These are phyloP conservation scores for Patella ulyssiponensis DNA, from an alignment of 2,888 invertebrate species.

Conservation along the genomic window DNA sequence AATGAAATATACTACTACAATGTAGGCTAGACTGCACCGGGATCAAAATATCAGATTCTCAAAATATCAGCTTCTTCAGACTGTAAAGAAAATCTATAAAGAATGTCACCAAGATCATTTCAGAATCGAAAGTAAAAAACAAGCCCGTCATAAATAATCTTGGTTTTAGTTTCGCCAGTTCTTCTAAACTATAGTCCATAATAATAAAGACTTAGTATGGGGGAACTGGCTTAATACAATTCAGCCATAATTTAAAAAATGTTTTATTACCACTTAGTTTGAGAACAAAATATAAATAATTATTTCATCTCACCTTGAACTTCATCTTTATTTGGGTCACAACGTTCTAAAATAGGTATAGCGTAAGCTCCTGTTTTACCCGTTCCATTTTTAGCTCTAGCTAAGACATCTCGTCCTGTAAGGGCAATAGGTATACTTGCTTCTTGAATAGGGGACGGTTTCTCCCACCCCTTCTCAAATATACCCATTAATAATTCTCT, in stretches of 20 bases:
- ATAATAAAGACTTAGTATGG: neutral
- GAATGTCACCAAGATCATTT: no score
- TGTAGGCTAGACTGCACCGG: no score
- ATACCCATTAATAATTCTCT: slow-evolving; percentile 99
- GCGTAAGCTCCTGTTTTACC: slow-evolving; percentile 99
- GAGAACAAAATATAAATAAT: no score
- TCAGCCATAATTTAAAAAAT: no score
- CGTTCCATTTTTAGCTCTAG: slow-evolving; percentile 99
- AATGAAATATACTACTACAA: no score
- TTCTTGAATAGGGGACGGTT: slow-evolving; percentile 98
- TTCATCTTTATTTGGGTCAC: slow-evolving; percentile 83
- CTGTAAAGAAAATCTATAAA: no score
- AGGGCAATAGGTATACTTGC: slow-evolving; percentile 96
- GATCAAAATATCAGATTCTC: no score
- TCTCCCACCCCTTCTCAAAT: slow-evolving; percentile 99
- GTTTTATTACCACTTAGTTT: no score
- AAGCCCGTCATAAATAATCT: no score
- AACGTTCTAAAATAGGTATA: slow-evolving; percentile 97
- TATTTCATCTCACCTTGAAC: slow-evolving; percentile 81
- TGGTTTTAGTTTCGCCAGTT: neutral
- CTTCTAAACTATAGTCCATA: neutral
- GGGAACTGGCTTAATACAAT: neutral
- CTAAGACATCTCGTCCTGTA: slow-evolving; percentile 96
- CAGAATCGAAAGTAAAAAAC: no score
- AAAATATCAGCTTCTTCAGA: no score